These are phyloP conservation scores for Trachops cirrhosus DNA, from an alignment of 2,797 vertebrate genomes.

Conservation along the genomic window DNA sequence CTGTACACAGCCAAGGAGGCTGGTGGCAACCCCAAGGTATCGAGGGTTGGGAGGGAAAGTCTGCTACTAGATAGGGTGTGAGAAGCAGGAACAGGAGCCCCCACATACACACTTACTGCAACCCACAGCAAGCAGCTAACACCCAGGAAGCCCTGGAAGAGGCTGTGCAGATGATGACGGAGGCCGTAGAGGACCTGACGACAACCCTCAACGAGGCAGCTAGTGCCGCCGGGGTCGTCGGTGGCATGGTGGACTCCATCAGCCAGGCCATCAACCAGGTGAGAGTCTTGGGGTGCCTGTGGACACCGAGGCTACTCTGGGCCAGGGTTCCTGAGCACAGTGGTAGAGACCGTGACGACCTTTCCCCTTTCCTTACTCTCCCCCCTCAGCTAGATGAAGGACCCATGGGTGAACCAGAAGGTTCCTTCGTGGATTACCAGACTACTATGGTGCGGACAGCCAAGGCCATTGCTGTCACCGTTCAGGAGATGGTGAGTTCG, in stretches of 20 bases:
- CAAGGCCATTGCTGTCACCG: slow-evolving; percentile 97
- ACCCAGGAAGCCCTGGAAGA: slow-evolving; percentile 98
- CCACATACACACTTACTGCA: neutral
- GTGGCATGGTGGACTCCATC: slow-evolving; percentile 98
- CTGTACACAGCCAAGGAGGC: slow-evolving; percentile 98
- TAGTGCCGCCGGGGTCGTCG: slow-evolving; percentile 94
- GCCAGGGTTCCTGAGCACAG: neutral
- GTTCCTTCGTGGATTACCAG: slow-evolving; percentile 98
- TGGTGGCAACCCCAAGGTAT: slow-evolving; percentile 96
- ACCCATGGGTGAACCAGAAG: slow-evolving; percentile 90
- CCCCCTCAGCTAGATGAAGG: slow-evolving; percentile 89
- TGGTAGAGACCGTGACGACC: neutral
- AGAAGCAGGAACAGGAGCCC: neutral
- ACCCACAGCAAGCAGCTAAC: slow-evolving; percentile 89
- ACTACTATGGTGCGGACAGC: slow-evolving; percentile 99
- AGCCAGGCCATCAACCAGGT: slow-evolving; percentile 95
- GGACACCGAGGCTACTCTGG: neutral
- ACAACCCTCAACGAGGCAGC: slow-evolving; percentile 94
- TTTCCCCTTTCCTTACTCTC: neutral
- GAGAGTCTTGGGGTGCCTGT: neutral
- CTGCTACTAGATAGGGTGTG: too few relatives aligned
- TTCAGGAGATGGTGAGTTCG: slow-evolving; percentile 96
- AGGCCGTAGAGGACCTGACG: slow-evolving; percentile 96
- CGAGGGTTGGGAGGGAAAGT: neutral
- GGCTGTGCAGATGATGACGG: slow-evolving; percentile 98